Evolutionary conservation across 2,113 vertebrate species (phyloP).

Genomic region (Lepus europaeus): DNA sequence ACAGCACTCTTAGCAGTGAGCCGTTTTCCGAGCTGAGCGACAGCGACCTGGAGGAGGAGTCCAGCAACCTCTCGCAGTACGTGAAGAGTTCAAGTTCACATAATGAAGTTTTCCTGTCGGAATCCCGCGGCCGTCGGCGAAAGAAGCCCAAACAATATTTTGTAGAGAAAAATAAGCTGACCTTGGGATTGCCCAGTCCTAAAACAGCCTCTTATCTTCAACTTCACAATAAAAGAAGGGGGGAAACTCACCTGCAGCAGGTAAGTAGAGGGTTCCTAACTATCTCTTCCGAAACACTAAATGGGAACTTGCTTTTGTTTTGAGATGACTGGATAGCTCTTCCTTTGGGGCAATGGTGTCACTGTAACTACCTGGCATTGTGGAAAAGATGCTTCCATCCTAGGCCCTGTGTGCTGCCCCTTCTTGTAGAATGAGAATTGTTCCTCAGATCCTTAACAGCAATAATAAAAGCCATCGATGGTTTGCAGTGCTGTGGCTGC

Average conservation of each 20-base stretch:
- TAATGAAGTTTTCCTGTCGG: constrained; percentile 34
- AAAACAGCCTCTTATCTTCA: constrained; percentile 90
- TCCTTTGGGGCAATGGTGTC: background rate
- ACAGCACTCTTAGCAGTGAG: accelerated
- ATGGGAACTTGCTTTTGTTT: background rate
- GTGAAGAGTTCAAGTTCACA: constrained; percentile 58
- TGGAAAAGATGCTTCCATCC: background rate
- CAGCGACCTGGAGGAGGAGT: constrained; percentile 11
- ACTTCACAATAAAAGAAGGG: constrained; percentile 86
- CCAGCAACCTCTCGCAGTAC: background rate
- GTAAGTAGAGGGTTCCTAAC: constrained; percentile 83
- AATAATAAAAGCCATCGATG: background rate
- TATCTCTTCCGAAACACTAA: background rate
- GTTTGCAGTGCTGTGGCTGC: background rate
- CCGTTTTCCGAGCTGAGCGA: constrained; percentile 1
- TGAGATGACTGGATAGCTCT: background rate
- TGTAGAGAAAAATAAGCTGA: constrained; percentile 92
- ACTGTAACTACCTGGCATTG: background rate
- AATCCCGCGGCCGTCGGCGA: background rate
- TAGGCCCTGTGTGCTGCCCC: background rate
- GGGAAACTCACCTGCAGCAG: constrained; percentile 79
- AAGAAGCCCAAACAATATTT: constrained; percentile 86
- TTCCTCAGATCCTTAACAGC: background rate
- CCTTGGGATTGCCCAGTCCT: constrained; percentile 88
- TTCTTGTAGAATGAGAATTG: background rate